Conservation (phyloP, 2,888 invertebrate species). For the Philaethria dido region DNA sequence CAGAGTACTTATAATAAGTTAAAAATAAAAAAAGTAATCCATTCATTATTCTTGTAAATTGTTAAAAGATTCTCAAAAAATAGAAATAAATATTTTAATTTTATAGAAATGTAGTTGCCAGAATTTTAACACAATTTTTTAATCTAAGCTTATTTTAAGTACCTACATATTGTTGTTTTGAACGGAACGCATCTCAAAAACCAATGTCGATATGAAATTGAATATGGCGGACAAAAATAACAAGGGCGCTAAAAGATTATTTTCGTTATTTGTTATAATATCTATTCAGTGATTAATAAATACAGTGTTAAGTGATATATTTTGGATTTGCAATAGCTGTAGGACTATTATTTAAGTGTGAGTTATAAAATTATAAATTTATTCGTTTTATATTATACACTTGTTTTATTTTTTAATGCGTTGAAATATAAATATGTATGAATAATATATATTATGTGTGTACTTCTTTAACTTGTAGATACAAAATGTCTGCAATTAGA, state of each 20-base stretch:
- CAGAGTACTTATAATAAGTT: too few relatives aligned
- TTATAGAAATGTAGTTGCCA: constrained; percentile 7
- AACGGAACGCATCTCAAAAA: constrained; percentile 36
- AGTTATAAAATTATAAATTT: constrained; percentile 30
- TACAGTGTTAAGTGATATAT: constrained; percentile 51
- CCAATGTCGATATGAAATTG: constrained; percentile 53
- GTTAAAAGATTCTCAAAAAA: too few relatives aligned
- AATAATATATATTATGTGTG: constrained; percentile 30
- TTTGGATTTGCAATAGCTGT: constrained; percentile 37
- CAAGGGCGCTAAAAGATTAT: constrained; percentile 82
- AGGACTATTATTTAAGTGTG: constrained; percentile 25
- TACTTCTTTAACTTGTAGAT: constrained; percentile 49
- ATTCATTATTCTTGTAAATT: too few relatives aligned
- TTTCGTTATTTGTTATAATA: constrained; percentile 60
- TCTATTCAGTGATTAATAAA: constrained; percentile 54
- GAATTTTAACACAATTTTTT: not conserved
- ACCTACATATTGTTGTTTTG: constrained; percentile 31
- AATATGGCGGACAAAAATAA: constrained; percentile 83
- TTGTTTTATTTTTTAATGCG: constrained; percentile 38
- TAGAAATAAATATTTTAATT: not conserved
- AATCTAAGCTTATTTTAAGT: not conserved
- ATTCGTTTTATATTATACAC: constrained; percentile 40
- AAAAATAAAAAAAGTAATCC: too few relatives aligned
- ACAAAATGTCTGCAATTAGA: constrained; percentile 73
- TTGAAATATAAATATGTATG: constrained; percentile 28